Evolutionary conservation across 2,888 invertebrate genomes (phyloP), one percentile per base, ranked within the genome.

Genomic region (Mythimna loreyi): DNA sequence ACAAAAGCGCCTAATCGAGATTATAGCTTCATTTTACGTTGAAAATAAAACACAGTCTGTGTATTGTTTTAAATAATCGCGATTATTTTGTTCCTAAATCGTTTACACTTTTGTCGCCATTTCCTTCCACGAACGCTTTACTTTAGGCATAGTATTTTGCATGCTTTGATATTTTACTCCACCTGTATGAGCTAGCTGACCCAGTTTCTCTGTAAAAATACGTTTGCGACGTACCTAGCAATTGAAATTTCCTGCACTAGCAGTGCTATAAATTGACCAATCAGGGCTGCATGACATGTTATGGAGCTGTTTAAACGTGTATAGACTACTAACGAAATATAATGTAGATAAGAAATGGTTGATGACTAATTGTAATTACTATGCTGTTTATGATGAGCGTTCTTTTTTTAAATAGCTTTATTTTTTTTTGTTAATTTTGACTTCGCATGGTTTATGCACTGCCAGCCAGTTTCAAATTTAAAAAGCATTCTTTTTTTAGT

Each of bases 161-260:
- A 69, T 65, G 28, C 21, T 49, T 60, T 65, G 47, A 45, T 60
- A 53, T 28, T 62, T 53, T 7, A 59, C 52, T 43, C 23, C 25
- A 62, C 68, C 67, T 73, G 57, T 78, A 64, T 61, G 60, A 57
- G 52, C 36, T 21, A 55, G 47, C 50, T 83, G 82, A 82, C 81
- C 82, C 40, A 81, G 55, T 71, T 83, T 66, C 66, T 56, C 57
- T 45, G 61, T 72, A 74, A 78, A 82, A 82, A 81, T 78, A 69
- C 71, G 53, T 67, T 73, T 70, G 76, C 76, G 62, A 66, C 70
- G 67, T 78, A 79, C 66, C 69, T 53, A 67, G 56, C 83, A 82
- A 82, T 82, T 83, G 82, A 79, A 78, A 74, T 83, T 79, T 82
- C 82, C 82, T 78, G 82, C 72, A 68, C 57, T 50, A 59, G 57